Base-by-base conservation (phyloP, 2,113 vertebrate species). In the Urocolius indicus region DNA sequence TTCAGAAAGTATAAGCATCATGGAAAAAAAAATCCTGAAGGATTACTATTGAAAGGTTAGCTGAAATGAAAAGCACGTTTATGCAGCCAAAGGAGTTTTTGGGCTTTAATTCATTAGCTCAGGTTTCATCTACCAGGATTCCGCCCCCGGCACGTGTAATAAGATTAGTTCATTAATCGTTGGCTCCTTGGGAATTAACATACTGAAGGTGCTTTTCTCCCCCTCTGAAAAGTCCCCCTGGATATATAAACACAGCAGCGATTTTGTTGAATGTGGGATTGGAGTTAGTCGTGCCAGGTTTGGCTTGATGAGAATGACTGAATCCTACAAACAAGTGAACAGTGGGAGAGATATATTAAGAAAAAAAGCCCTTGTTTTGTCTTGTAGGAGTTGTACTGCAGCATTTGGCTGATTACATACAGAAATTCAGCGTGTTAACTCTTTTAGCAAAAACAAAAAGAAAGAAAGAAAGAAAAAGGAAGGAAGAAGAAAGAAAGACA, bases 61-160 rank as follows among this genome's bases (percentile, higher is more conserved):
- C 82, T 94, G 84, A 95, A 97, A 95, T 95, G 85, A 96, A 97
- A 98, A 94, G 71, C 87, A 94, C 38, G 57, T 86, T 95, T 95
- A 52, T 87, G 52, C 61, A 89, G 91, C 65, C 89, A 94, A 91
- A 93, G 81, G 75, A 74, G 51, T 66, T 73, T 95, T 95, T n/a
- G 80, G 69, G 76, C 79, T 95, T 97, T 94, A 97, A 97, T 96
- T 92, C 88, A 94, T 95, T 96, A 95, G 81, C 90, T 96, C 95
- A 78, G 49, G 84, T 92, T 97, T 96, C 90, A 94, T 87, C 74
- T 85, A 88, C 77, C 75, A 95, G 79, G 87, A 96, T 94, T 93
- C 91, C 27, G 90, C 91, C 94, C 90, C 84, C 93, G 76, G 92
- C 86, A 96, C 76, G 72, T 93, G 79, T 94, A 94, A 94, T 94